Base-by-base conservation (phyloP, 35 echinoderm and acorn worm species). In the Nesometra sesokonis region DNA sequence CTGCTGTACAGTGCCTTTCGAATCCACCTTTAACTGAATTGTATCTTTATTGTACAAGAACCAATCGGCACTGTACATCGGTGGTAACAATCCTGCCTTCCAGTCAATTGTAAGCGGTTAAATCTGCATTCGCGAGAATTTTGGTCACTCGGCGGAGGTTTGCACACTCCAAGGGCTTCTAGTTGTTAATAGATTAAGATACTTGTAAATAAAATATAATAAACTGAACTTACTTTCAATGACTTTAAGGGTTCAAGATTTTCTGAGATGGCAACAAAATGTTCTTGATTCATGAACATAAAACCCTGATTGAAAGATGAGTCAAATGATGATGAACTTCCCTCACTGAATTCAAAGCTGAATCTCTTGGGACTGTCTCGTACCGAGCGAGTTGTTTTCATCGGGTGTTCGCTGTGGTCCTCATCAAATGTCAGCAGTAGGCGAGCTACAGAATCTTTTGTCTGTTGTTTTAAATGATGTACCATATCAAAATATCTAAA, bases 221-320 rank as follows among this genome's bases (percentile, higher is more conserved):
- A 78, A 9, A 27, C 37, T 9, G 11, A 35, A 43, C 87, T 93
- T 84, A 90, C 92, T 37, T 93, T 84, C 30, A 97, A 82, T 38
- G 94, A 88, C 32, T 97, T 89, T 19, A 80, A 37, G 32, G 82
- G 36, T 17, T 93, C 94, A 30, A 97, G 86, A 52, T 88, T 93
- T 78, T 93, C 89, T 13, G 94, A 88, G 34, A 97, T 93, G 78
- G 82, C 32, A 17, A 89, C 77, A 89, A 97, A 97, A 34, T 97
- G 83, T 78, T 93, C 94, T 85, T 93, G 94, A 67, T 93, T 97
- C 91, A 93, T 93, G 83, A 97, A 97, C 46, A 93, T 85, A 38
- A 90, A 97, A 15, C 85, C 95, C 87, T 97, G 95, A 80, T 97
- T 97, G 37, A 97, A 97, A 30, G 95, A 97, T 31, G 92, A 91